Conservation (phyloP, 2,888 invertebrate species). For the Drosophila eohydei region DNA sequence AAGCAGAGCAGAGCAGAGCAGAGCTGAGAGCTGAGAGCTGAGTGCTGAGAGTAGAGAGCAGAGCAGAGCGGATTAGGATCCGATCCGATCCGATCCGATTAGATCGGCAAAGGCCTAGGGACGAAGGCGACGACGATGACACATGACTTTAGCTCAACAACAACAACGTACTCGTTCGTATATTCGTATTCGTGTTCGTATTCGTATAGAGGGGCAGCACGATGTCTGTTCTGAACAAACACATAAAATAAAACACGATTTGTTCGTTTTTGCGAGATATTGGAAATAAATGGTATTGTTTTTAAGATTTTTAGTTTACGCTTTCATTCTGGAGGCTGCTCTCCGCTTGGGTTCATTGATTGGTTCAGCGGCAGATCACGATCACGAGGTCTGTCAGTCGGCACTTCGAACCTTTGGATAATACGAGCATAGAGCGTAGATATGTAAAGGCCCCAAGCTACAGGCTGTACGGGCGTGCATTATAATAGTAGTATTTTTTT, state of each 20-base stretch:
- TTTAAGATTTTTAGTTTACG: conserved; percentile 36
- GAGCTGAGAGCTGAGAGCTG: conserved; percentile 40
- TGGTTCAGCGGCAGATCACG: conserved; percentile 74
- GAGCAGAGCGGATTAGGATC: conserved; percentile 45
- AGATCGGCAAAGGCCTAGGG: conserved; percentile 57
- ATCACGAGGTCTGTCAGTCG: conserved; percentile 70
- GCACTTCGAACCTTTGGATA: conserved; percentile 79
- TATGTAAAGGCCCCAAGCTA: conserved; percentile 63
- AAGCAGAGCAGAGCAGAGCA: conserved; percentile 55
- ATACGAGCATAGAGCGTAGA: conserved; percentile 80
- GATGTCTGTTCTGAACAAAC: conserved; percentile 77
- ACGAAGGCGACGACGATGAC: conserved; percentile 61
- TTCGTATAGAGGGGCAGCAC: conserved; percentile 47
- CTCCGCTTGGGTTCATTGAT: conserved; percentile 51
- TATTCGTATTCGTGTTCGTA: conserved; percentile 29
- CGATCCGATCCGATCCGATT: conserved; percentile 40
- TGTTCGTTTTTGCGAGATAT: conserved; percentile 35
- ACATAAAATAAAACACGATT: conserved; percentile 73
- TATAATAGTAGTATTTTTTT: conserved; percentile 6
- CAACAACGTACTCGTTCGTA: conserved; percentile 34
- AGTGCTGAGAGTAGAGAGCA: conserved; percentile 44
- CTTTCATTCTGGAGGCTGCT: conserved; percentile 40
- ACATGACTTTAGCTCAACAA: conserved; percentile 57
- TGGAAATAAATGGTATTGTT: conserved; percentile 26
- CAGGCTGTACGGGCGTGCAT: conserved; percentile 55